A percentile compares a stretch with the other conserved stretches of the same genome.
phyloP scores from a whole-genome alignment of 2,113 vertebrate species.

The Aspidoscelis tigris region DNA sequence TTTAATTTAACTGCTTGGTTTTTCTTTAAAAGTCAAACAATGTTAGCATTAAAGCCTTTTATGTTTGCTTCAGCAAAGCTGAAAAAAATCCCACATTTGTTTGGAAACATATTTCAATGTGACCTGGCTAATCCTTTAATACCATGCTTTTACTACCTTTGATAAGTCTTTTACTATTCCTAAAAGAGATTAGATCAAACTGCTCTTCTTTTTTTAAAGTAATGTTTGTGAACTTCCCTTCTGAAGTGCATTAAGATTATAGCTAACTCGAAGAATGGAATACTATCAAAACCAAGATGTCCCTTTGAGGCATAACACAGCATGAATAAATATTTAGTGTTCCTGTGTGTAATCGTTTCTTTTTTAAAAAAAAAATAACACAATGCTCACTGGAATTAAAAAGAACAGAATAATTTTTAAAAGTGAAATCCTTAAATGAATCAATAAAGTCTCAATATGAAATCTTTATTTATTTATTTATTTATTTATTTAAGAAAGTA shows the following conservation, averaged over 20 bases:
- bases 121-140: slow-evolving; percentile 74
- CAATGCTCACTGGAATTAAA: background rate
- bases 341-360: background rate
- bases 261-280: slow-evolving; percentile 19
- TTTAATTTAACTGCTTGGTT: slow-evolving; percentile 56
- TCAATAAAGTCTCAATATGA: background rate
- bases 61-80: slow-evolving; percentile 47
- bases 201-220: slow-evolving; percentile 23
- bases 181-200: slow-evolving; percentile 68
- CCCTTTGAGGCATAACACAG: background rate
- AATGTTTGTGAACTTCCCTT: slow-evolving; percentile 48
- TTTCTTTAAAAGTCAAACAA: slow-evolving; percentile 55
- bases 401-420: background rate
- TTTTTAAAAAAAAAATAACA: background rate
- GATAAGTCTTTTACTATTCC: slow-evolving; percentile 65
- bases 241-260: slow-evolving; percentile 44
- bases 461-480: background rate
- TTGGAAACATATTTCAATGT: slow-evolving; percentile 73
- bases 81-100: slow-evolving; percentile 59
- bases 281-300: background rate
- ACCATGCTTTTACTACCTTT: slow-evolving; percentile 63
- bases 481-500: background rate
- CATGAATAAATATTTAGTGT: background rate
- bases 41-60: slow-evolving; percentile 43
- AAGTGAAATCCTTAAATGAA: background rate